phyloP scores from a whole-genome alignment of 2,113 vertebrate genomes.

The Tetrao urogallus region DNA sequence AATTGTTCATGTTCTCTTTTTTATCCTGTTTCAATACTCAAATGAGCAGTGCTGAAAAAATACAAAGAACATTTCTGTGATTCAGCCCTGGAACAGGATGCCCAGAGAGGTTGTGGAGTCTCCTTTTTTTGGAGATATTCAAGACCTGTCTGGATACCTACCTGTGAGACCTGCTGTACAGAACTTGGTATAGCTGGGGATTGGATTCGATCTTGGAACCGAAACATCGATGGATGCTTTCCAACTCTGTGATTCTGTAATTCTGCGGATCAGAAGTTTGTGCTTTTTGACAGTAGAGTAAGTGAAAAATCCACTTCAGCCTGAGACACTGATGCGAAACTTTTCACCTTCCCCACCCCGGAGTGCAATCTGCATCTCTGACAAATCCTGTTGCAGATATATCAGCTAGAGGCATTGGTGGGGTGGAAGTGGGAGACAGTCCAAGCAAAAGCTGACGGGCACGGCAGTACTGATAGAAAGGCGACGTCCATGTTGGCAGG shows the following conservation, averaged over 20 bases:
- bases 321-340: accelerated
- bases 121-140: too few species aligned
- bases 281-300: background rate
- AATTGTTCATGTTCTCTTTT: background rate
- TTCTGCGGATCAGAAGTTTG: background rate
- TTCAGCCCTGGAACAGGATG: background rate
- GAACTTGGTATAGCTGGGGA: too few species aligned
- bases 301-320: background rate
- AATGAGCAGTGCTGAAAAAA: background rate
- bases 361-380: background rate
- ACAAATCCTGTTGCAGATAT: accelerated
- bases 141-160: too few species aligned
- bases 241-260: background rate
- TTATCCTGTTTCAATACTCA: background rate
- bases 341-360: accelerated
- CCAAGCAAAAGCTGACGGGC: background rate
- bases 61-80: too few species aligned
- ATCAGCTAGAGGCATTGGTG: background rate
- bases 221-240: too few species aligned
- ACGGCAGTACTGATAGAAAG: background rate
- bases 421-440: background rate
- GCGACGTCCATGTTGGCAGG: background rate
- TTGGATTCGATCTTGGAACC: too few species aligned
- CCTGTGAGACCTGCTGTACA: too few species aligned
- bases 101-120: background rate